phyloP scores from a whole-genome alignment of 1,140 invertebrate genomes.

The Lordiphosa mommai region DNA sequence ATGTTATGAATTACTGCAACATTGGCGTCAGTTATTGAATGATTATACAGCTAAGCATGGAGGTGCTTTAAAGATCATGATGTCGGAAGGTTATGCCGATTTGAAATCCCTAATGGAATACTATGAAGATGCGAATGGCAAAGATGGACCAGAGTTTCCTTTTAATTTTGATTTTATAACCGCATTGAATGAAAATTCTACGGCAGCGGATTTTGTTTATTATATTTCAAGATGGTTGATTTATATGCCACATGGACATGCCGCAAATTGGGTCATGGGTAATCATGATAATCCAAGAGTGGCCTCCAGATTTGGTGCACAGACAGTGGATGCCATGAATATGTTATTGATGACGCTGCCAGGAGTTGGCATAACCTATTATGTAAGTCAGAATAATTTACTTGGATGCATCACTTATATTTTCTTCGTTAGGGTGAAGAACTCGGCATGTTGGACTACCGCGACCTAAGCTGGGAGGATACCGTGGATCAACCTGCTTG shows the following conservation, averaged over 20 bases:
- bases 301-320: constrained; percentile 83
- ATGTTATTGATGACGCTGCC: constrained; percentile 88
- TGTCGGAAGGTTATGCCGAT: constrained; percentile 84
- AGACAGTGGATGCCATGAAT: constrained; percentile 86
- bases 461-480: constrained; percentile 80
- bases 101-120: constrained; percentile 82
- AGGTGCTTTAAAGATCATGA: constrained; percentile 80
- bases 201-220: constrained; percentile 81
- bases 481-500: constrained; percentile 82
- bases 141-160: constrained; percentile 83
- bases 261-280: constrained; percentile 87
- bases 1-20: constrained; percentile 82
- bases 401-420: not conserved
- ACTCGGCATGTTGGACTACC: constrained; percentile 87
- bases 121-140: constrained; percentile 81
- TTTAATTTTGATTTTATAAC: constrained; percentile 85
- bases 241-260: constrained; percentile 81
- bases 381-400: constrained; percentile 74
- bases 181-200: constrained; percentile 80
- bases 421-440: constrained; percentile 90
- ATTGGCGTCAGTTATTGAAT: constrained; percentile 85
- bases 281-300: constrained; percentile 87
- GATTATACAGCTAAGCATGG: constrained; percentile 79
- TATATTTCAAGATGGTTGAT: constrained; percentile 81
- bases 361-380: constrained; percentile 89